A percentile compares a stretch with the other conserved stretches of the same genome.
Evolutionary conservation across 2,797 vertebrate species (phyloP).

Genomic region (Ctenopoma kingsleyae): DNA sequence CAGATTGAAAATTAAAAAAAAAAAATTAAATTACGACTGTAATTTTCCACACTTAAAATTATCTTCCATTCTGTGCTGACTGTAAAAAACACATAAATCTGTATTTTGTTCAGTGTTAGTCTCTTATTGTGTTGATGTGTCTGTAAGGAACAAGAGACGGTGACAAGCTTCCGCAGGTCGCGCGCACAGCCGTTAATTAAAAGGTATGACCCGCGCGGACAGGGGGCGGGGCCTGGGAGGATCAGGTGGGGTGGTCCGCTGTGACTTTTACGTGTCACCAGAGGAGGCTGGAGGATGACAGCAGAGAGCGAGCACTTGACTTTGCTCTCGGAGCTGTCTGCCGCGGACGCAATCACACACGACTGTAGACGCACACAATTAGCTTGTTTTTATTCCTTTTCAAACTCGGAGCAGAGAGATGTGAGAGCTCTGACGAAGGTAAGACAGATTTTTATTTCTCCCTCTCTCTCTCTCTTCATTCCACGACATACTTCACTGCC

Average conservation of each 20-base stretch:
- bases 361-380: slow-evolving; percentile 22
- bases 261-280: slow-evolving; percentile 46
- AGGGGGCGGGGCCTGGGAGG: slow-evolving; percentile 56
- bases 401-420: slow-evolving; percentile 20
- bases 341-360: slow-evolving; percentile 14
- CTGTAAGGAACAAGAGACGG: too few relatives aligned
- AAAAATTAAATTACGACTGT: too few relatives aligned
- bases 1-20: too few relatives aligned
- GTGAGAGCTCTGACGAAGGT: slow-evolving; percentile 50
- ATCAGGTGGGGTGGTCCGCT: slow-evolving; percentile 54
- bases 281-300: slow-evolving; percentile 44
- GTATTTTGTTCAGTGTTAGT: too few relatives aligned
- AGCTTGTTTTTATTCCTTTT: neutral
- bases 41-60: too few relatives aligned
- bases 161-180: neutral
- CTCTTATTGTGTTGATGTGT: too few relatives aligned
- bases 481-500: slow-evolving; percentile 15
- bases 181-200: neutral
- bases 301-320: slow-evolving; percentile 33
- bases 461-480: slow-evolving; percentile 6
- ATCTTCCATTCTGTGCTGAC: too few relatives aligned
- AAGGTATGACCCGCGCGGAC: slow-evolving; percentile 2
- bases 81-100: too few relatives aligned
- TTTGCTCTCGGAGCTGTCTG: slow-evolving; percentile 20
- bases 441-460: slow-evolving; percentile 31